phyloP scores from a whole-genome alignment of 2,888 invertebrate species.

The Ectemnius lituratus region DNA sequence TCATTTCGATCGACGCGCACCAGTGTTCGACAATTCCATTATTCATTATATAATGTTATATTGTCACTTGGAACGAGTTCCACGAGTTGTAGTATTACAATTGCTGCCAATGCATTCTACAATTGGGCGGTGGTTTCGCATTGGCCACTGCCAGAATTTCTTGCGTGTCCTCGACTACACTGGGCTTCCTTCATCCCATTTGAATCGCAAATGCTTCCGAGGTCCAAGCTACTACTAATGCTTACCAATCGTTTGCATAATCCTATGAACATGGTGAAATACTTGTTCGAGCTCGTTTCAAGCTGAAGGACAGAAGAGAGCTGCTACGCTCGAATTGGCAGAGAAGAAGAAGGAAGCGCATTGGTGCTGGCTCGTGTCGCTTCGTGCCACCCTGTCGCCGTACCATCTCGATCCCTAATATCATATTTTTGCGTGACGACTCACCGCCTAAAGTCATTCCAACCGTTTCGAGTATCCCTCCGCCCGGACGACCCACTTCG shows the following conservation, averaged over 20 bases:
- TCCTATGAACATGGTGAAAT: background rate
- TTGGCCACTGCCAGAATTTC: background rate
- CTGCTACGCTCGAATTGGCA: constrained; percentile 38
- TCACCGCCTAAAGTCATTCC: constrained; percentile 28
- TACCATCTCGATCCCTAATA: constrained; percentile 34
- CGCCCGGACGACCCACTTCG: background rate
- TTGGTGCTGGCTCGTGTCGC: constrained; percentile 39
- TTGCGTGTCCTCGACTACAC: background rate
- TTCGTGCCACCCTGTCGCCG: constrained; percentile 50
- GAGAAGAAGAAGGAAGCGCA: no score
- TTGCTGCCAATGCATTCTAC: background rate
- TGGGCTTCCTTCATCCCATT: background rate
- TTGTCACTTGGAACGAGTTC: no score
- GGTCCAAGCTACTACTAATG: background rate
- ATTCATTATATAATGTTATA: no score
- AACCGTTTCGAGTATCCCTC: constrained; percentile 27
- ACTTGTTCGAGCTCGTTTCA: background rate
- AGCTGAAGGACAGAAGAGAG: constrained; percentile 10
- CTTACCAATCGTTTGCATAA: constrained; percentile 34
- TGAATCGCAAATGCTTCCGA: constrained; percentile 6
- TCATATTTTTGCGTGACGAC: constrained; percentile 46
- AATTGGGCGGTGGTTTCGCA: no score
- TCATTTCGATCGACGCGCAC: no score
- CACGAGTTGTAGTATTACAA: no score
- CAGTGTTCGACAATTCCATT: no score